Conservation (phyloP, 2,797 vertebrate species). For the Thaleichthys pacificus region DNA sequence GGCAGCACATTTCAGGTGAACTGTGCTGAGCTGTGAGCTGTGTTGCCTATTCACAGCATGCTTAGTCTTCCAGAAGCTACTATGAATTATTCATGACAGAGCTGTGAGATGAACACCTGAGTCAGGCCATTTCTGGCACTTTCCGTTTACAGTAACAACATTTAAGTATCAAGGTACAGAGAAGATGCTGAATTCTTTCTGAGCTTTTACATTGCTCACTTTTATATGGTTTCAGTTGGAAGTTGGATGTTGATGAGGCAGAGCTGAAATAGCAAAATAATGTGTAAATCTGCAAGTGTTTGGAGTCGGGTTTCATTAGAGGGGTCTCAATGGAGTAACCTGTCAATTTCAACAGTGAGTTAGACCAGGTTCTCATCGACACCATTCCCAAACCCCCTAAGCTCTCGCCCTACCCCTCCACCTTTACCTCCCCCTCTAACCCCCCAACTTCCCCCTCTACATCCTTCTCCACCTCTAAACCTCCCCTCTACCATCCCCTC, state of each 20-base stretch:
- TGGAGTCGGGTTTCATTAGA: neutral
- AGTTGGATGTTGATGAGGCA: no score
- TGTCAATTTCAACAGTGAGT: slow-evolving; percentile 4
- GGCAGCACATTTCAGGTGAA: slow-evolving; percentile 11
- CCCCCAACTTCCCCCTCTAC: neutral
- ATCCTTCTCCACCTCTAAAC: neutral
- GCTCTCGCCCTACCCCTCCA: neutral
- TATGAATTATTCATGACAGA: slow-evolving; percentile 35
- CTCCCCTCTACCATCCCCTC: neutral
- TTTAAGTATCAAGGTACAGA: neutral
- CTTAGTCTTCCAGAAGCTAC: slow-evolving; percentile 24
- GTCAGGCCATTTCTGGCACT: slow-evolving; percentile 18
- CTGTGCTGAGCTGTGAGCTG: slow-evolving; percentile 5
- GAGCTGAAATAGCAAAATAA: no score
- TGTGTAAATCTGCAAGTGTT: neutral
- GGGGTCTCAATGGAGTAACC: neutral
- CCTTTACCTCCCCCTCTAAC: neutral
- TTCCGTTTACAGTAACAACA: neutral
- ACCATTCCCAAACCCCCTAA: neutral
- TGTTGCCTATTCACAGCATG: slow-evolving; percentile 6
- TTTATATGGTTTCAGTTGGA: neutral
- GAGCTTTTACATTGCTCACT: neutral
- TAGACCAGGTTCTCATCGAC: neutral
- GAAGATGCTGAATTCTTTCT: neutral
- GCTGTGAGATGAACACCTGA: slow-evolving; percentile 24